phyloP scores from a whole-genome alignment of 1,140 invertebrate genomes.

The Drosophila suzukii region DNA sequence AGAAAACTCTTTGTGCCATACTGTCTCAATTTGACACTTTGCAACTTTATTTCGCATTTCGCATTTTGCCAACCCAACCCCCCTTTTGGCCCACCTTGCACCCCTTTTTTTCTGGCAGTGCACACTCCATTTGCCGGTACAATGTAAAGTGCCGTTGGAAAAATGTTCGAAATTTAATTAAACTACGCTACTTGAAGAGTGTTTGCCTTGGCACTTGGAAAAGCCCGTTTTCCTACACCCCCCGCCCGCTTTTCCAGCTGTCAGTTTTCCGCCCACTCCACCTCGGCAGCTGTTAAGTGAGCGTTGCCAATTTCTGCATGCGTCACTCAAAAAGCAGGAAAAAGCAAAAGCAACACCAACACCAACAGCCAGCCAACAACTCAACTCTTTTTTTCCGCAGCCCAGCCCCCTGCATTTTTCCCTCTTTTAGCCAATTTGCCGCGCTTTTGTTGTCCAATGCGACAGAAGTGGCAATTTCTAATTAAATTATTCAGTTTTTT shows the following conservation, averaged over 20 bases:
- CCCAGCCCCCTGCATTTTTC: conserved; percentile 1
- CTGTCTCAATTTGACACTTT: conserved; percentile 67
- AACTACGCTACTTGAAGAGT: conserved; percentile 65
- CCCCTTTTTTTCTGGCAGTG: conserved; percentile 28
- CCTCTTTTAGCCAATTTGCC: conserved; percentile 67
- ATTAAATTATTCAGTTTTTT: conserved; percentile 79
- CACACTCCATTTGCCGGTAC: conserved; percentile 40
- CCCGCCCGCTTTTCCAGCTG: conserved; percentile 41
- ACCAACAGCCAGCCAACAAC: conserved; percentile 31
- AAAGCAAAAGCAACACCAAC: conserved; percentile 7
- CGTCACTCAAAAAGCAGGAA: conserved; percentile 63
- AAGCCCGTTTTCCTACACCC: not conserved
- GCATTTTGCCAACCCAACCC: conserved; percentile 4
- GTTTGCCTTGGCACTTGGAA: conserved; percentile 49
- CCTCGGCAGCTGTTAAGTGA: conserved; percentile 56
- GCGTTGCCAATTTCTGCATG: conserved; percentile 73
- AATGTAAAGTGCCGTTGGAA: conserved; percentile 65
- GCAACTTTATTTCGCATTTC: conserved; percentile 43
- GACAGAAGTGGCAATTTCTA: conserved; percentile 81
- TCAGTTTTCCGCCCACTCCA: conserved; percentile 49
- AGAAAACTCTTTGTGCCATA: conserved; percentile 51
- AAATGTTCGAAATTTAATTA: conserved; percentile 79
- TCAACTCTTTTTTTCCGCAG: conserved; percentile 60
- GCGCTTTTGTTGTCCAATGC: conserved; percentile 77
- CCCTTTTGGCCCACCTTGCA: conserved; percentile 15